A percentile compares a stretch with the other conserved stretches of the same genome.
These are phyloP conservation scores for Scaptomyza montana DNA, from an alignment of 1,140 invertebrate genomes.

Conservation along the genomic window DNA sequence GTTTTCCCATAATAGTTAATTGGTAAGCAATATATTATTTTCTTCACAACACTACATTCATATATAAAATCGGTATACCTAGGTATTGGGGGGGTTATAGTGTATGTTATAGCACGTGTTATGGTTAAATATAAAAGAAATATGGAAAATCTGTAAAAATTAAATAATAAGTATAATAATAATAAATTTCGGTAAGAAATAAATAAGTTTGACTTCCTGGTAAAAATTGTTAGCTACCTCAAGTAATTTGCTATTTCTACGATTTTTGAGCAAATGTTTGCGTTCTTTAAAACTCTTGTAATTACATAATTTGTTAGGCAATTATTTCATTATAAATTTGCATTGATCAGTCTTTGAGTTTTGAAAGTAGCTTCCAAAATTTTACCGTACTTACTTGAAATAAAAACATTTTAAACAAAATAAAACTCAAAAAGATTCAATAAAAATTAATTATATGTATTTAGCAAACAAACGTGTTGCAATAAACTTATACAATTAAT, in stretches of 20 bases:
- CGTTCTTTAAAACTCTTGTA: conserved; percentile 23
- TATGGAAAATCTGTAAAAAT: background rate
- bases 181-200: too few relatives aligned
- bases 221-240: conserved; percentile 16
- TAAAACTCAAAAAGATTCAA: conserved; percentile 19
- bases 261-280: conserved; percentile 63
- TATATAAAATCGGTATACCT: conserved; percentile 75
- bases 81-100: conserved; percentile 47
- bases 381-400: background rate
- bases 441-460: conserved; percentile 28
- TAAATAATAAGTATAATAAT: background rate
- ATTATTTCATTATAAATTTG: conserved; percentile 30
- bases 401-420: conserved; percentile 4
- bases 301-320: conserved; percentile 34
- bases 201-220: background rate
- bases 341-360: conserved; percentile 54
- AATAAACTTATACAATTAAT: conserved; percentile 21
- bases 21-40: conserved; percentile 37
- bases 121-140: conserved; percentile 23
- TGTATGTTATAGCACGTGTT: conserved; percentile 27
- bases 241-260: conserved; percentile 49
- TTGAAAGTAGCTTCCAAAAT: conserved; percentile 17
- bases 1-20: conserved; percentile 47
- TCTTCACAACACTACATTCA: conserved; percentile 79
- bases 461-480: conserved; percentile 31